A percentile compares a stretch with the other conserved stretches of the same genome.
Conservation (phyloP, 2,888 invertebrate species). For the Epistrophe eligans region DNA sequence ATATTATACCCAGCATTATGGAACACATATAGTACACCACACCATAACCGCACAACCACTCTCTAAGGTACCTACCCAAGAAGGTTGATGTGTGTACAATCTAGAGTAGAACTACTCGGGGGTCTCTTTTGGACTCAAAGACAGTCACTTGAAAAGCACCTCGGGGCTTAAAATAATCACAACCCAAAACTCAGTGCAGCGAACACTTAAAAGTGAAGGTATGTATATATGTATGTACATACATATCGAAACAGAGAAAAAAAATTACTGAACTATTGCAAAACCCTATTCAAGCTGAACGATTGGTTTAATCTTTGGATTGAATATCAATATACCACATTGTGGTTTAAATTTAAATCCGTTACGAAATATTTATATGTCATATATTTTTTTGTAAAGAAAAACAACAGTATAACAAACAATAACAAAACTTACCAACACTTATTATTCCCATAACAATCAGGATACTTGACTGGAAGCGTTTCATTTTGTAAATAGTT, state of each 20-base stretch:
- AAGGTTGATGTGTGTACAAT: constrained; percentile 59
- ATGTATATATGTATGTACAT: constrained; percentile 6
- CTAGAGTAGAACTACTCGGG: constrained; percentile 65
- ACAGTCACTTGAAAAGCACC: constrained; percentile 46
- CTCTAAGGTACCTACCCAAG: constrained; percentile 55
- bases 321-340: constrained; percentile 47
- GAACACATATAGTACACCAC: constrained; percentile 20
- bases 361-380: constrained; percentile 27
- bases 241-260: neutral
- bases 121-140: constrained; percentile 19
- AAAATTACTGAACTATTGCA: constrained; percentile 54
- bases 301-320: constrained; percentile 33
- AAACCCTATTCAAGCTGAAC: constrained; percentile 63
- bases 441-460: constrained; percentile 78
- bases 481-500: constrained; percentile 77
- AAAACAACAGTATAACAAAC: neutral
- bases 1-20: constrained; percentile 48
- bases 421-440: constrained; percentile 78
- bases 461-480: constrained; percentile 77
- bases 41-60: constrained; percentile 42
- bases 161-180: constrained; percentile 30
- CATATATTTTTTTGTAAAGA: neutral
- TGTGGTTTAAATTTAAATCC: constrained; percentile 40
- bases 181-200: constrained; percentile 21
- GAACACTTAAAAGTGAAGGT: constrained; percentile 62